Evolutionary conservation across 2,113 vertebrate species (phyloP), one percentile per base, ranked within the genome.

Genomic region (Oplegnathus fasciatus): DNA sequence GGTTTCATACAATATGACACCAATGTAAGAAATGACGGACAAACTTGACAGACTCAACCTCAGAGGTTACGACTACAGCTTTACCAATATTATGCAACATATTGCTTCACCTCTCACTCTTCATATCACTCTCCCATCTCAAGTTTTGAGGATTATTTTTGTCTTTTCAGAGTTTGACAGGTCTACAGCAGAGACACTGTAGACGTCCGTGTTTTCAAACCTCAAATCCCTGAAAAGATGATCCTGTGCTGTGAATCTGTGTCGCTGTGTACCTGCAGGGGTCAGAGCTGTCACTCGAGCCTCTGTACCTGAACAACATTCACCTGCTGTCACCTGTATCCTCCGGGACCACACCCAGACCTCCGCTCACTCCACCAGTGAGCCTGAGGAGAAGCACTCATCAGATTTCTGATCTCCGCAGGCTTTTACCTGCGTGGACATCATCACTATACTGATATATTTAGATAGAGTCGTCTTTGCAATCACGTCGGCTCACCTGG

Each of bases 291-390:
- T 75, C 80, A 81, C 62, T 54, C 44, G 48, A 81, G 65, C 75
- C 22, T 66, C 69, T 62, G n/a, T 40, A 67, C 57, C 62, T 58
- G 67, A 30, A 62, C 86, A 72, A 18, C 81, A 73, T 46, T 55
- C 74, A 86, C 71, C 58, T 58, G 40, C 58, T 58, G 40, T 74
- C 80, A 78, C 78, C 85, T 86, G 75, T 54, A 9, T 84, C 83
- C 70, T 79, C 48, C 15, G 15, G 66, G 78, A 75, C 94, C 92
- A 91, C 94, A 70, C 91, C 90, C 85, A 75, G 9, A 48, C 17
- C 20, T 34, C 62, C 0, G 1, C 34, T 54, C 1, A 2, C 60
- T 72, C 37, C 74, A 24, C 64, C 74, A 18, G 66, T 52, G 7
- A n/a, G 55, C 52, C 62, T 5, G 69, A 75, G 40, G 61, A 42